Base-by-base conservation (phyloP, 2,113 vertebrate genomes). In the Ageneiosus marmoratus region DNA sequence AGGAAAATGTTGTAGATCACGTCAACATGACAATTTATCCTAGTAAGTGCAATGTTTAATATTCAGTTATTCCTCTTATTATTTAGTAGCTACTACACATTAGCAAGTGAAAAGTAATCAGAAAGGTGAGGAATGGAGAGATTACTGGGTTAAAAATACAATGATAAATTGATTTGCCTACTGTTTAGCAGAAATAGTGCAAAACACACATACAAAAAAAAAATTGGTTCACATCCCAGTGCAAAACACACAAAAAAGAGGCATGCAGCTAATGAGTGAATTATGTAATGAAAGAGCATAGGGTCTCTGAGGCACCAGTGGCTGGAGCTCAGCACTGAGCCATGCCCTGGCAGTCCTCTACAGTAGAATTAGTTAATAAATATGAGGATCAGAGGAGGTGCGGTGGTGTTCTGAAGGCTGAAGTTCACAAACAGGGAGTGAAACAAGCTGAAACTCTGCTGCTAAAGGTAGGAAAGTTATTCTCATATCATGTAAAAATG, bases 301-400 rank as follows among this genome's bases (percentile, higher is more conserved):
- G 65, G 50, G 67, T 69, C 27, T 46, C 32, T 53, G 55, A 65
- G 58, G 37, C 18, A 72, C 16, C 74, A 37, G 60, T 37, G 50
- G 29, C 62, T 18, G 15, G 10, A 77, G 16, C 77, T 80, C 24
- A 44, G 58, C 44, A 53, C 12, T 34, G 29, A 65, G 74, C 53
- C 50, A 32, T 37, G 44, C 74, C n/a, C 83, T 75, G 51, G 74
- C 58, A 50, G 29, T 58, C 58, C 82, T 81, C 53, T 48, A 34
- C 3, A n/a, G 53, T 67, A n/a, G 56, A 58, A 58, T 69, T 84
- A 65, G 87, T 89, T 89, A 91, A 89, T 88, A 84, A 88, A 86
- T 90, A 62, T 79, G 53, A 27, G 77, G 75, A 79, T 74, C 18
- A 74, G 58, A 67, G 82, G 73, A 73, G 73, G 62, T 18, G 62